Percentiles rank a stretch among this genome's conserved stretches.
These are phyloP conservation scores for Sitta europaea DNA, from an alignment of 2,113 vertebrate species.

Conservation along the genomic window DNA sequence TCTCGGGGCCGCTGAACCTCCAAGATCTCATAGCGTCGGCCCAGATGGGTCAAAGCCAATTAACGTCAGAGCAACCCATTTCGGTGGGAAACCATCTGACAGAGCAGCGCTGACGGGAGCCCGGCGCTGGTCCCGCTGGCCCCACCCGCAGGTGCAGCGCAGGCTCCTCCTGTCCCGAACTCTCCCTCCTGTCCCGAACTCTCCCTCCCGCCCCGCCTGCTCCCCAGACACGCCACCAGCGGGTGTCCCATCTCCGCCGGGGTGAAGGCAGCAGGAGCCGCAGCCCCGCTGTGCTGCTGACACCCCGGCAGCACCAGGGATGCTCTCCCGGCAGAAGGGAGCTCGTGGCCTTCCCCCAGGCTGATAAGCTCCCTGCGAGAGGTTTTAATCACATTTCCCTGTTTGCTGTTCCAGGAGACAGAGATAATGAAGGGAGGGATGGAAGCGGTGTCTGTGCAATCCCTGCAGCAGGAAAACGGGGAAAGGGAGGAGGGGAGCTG, in stretches of 20 bases:
- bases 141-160: rapidly evolving
- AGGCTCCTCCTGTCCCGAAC: background rate
- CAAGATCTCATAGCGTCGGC: background rate
- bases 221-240: background rate
- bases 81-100: background rate
- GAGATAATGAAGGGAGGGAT: background rate
- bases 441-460: background rate
- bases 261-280: background rate
- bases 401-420: background rate
- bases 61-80: background rate
- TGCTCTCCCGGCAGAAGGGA: background rate
- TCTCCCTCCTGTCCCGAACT: no score
- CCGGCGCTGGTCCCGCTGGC: rapidly evolving
- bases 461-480: background rate
- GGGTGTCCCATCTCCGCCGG: rapidly evolving
- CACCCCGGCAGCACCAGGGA: background rate
- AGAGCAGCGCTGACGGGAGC: background rate
- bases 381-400: background rate
- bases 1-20: rapidly evolving
- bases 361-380: background rate
- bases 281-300: rapidly evolving
- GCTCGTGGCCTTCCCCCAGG: background rate
- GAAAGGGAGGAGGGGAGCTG: background rate
- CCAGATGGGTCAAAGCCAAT: background rate
- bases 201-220: background rate